These are phyloP conservation scores for Sardina pilchardus DNA, from an alignment of 2,113 vertebrate genomes.

Conservation along the genomic window DNA sequence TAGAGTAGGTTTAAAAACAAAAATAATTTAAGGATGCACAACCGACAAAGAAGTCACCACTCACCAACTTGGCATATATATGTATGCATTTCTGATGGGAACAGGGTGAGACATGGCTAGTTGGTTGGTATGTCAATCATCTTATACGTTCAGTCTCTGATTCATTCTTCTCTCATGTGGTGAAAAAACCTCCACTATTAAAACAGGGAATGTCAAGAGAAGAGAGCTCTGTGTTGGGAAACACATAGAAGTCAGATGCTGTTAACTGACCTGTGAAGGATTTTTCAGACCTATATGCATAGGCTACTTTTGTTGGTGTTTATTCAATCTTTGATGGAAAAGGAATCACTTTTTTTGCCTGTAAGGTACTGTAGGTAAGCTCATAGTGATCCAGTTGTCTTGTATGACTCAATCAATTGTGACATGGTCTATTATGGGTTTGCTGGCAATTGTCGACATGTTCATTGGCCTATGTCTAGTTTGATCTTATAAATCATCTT, in stretches of 20 bases:
- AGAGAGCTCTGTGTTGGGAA: neutral
- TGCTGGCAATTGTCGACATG: neutral
- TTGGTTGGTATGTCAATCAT: conserved; percentile 10
- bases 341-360: neutral
- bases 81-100: neutral
- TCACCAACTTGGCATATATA: neutral
- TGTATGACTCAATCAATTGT: neutral
- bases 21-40: neutral
- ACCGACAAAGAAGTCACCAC: neutral
- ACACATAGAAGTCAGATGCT: conserved; percentile 31
- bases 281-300: conserved; percentile 30
- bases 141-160: neutral
- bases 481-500: too few relatives aligned
- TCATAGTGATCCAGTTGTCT: neutral
- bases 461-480: neutral
- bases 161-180: neutral
- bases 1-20: neutral
- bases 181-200: neutral
- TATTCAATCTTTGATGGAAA: conserved; percentile 1
- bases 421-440: neutral
- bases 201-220: neutral
- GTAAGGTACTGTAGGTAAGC: neutral
- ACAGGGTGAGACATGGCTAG: neutral
- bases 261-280: conserved; percentile 41
- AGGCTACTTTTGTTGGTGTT: conserved; percentile 9